These are phyloP conservation scores for Polypedilum pembai DNA, from an alignment of 1,140 invertebrate species.

Conservation along the genomic window DNA sequence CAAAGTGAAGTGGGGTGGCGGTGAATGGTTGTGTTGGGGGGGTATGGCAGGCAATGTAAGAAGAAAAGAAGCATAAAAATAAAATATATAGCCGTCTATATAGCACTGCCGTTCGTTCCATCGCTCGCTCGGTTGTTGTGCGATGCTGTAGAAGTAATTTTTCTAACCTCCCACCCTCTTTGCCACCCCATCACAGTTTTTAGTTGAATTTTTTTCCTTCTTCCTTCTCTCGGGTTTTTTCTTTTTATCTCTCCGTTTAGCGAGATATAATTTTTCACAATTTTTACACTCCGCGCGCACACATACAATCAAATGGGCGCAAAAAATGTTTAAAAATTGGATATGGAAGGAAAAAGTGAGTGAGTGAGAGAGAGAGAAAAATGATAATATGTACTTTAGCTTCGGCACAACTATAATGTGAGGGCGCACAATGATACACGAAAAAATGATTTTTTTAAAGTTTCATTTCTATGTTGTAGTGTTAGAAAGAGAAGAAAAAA, in stretches of 20 bases:
- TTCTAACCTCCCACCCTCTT: not conserved
- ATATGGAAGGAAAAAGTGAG: not conserved
- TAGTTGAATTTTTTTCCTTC: slow-evolving; percentile 19
- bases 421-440: not conserved
- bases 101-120: slow-evolving; percentile 20
- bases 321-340: not conserved
- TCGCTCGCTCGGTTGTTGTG: not conserved
- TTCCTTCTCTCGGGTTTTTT: not conserved
- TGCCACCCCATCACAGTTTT: not conserved
- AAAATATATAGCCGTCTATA: slow-evolving; percentile 28
- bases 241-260: slow-evolving; percentile 4
- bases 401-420: not conserved
- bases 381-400: slow-evolving; percentile 21
- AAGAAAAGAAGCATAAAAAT: slow-evolving; percentile 25
- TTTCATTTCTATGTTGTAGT: slow-evolving; percentile 2
- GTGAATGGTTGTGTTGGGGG: not conserved
- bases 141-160: slow-evolving; percentile 20
- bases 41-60: not conserved
- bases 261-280: slow-evolving; percentile 22
- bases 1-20: not conserved
- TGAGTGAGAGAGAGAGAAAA: not conserved
- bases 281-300: not conserved
- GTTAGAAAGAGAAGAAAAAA: not conserved
- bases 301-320: not conserved
- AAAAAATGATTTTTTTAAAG: not conserved